Percentiles rank a stretch among this genome's conserved stretches.
phyloP scores from a whole-genome alignment of 2,888 invertebrate species.

The Lochmaea crataegi region DNA sequence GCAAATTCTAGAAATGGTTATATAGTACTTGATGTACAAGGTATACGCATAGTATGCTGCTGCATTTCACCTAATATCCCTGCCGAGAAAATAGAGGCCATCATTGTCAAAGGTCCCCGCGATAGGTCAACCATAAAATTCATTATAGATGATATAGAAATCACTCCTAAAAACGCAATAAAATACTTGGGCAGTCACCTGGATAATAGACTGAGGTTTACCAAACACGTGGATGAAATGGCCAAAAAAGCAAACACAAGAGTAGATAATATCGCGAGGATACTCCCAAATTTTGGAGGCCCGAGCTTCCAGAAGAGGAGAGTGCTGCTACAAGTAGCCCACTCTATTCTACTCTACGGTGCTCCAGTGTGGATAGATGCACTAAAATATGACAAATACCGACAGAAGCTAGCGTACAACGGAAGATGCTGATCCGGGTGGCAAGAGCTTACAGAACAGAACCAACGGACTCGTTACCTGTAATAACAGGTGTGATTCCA shows the following conservation, averaged over 20 bases:
- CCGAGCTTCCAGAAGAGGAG: background rate
- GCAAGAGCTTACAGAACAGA: background rate
- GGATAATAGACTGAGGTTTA: too few species aligned
- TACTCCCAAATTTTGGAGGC: too few species aligned
- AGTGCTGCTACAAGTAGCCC: background rate
- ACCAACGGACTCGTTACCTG: background rate
- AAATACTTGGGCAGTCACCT: too few species aligned
- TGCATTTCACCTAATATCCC: constrained; percentile 26
- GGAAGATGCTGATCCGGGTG: background rate
- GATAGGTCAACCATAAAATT: too few species aligned
- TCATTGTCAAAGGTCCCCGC: background rate
- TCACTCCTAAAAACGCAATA: too few species aligned
- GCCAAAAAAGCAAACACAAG: too few species aligned
- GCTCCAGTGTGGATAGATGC: background rate
- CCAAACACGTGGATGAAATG: too few species aligned
- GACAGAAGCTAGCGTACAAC: background rate
- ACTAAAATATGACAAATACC: background rate
- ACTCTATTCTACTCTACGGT: background rate
- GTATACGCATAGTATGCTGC: constrained; percentile 14
- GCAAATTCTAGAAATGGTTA: constrained; percentile 1
- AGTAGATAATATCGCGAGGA: too few species aligned
- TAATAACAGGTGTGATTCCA: background rate
- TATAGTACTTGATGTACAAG: background rate
- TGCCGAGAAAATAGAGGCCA: background rate
- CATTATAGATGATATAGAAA: too few species aligned